These are phyloP conservation scores for Antrozous pallidus DNA, from an alignment of 2,797 vertebrate genomes.

Conservation along the genomic window DNA sequence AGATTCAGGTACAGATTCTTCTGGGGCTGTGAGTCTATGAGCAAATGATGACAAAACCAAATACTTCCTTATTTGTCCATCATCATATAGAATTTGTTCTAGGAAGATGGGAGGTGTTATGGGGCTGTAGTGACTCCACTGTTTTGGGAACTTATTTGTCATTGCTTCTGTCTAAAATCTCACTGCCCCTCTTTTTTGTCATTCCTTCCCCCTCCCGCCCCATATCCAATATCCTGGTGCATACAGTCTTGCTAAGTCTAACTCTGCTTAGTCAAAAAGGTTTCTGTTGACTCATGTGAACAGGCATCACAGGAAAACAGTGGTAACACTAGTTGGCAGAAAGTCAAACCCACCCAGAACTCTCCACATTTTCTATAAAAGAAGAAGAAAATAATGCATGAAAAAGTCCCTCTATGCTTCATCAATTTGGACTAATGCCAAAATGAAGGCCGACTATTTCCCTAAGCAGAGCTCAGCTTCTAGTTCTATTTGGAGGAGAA, in stretches of 20 bases:
- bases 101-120: neutral
- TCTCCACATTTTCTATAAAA: constrained; percentile 29
- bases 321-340: neutral
- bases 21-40: neutral
- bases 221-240: neutral
- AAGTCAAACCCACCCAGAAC: constrained; percentile 11
- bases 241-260: neutral
- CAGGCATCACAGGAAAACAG: neutral
- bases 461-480: neutral
- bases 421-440: neutral
- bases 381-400: neutral
- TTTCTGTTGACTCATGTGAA: constrained; percentile 42
- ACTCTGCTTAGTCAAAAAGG: constrained; percentile 20
- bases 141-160: neutral
- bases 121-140: neutral
- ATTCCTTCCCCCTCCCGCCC: neutral
- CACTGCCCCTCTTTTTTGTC: neutral
- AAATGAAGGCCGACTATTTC: constrained; percentile 39
- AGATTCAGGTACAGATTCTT: neutral
- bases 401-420: neutral
- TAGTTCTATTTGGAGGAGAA: neutral
- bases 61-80: neutral
- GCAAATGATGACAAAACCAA: neutral
- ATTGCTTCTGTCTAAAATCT: neutral
- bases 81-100: neutral